Conservation (phyloP, 2,888 invertebrate species). For the Drosophila bunnanda region DNA sequence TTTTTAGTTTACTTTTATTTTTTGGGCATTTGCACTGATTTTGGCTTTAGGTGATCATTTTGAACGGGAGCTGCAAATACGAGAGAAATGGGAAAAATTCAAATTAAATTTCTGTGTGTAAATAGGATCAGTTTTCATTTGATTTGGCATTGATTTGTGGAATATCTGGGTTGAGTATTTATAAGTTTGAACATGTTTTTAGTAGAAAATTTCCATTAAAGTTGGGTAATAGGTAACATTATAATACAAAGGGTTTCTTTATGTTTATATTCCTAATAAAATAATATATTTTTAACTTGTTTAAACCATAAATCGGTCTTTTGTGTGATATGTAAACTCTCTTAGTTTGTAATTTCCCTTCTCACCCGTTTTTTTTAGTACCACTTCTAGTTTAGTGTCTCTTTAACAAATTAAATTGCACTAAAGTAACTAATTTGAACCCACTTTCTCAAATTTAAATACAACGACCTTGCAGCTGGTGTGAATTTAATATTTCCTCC, state of each 20-base stretch:
- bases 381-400: too few species aligned
- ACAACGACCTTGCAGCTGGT: not conserved
- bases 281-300: too few species aligned
- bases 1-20: conserved; percentile 9
- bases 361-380: not conserved
- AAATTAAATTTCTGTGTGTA: conserved; percentile 6
- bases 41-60: conserved; percentile 58
- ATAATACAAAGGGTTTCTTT: not conserved
- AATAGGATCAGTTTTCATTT: conserved; percentile 3
- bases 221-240: not conserved
- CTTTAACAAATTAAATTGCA: not conserved
- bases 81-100: not conserved
- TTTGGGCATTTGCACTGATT: conserved; percentile 22
- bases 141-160: not conserved
- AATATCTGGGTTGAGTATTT: too few species aligned
- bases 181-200: too few species aligned
- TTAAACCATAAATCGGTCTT: not conserved
- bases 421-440: not conserved
- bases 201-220: not conserved
- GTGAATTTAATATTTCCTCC: conserved; percentile 5
- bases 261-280: too few species aligned
- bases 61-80: conserved; percentile 49
- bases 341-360: not conserved
- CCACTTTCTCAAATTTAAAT: not conserved
- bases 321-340: not conserved